A percentile compares a stretch with the other conserved stretches of the same genome.
Evolutionary conservation across 2,888 invertebrate genomes (phyloP).

Genomic region (Metellina segmentata): DNA sequence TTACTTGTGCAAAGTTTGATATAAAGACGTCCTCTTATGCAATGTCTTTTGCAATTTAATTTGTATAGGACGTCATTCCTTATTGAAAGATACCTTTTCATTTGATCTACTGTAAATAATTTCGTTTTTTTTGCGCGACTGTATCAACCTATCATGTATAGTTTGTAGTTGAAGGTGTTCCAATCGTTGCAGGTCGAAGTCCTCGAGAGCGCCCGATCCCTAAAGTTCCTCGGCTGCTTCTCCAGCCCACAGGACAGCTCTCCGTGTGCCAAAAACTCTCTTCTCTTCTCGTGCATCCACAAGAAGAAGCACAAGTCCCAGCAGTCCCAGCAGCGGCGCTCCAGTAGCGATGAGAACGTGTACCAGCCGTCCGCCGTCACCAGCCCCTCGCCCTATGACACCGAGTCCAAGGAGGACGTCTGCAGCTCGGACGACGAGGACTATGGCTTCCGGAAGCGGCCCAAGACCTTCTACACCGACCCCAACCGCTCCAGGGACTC

Average conservation of each 20-base stretch:
- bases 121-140: no score
- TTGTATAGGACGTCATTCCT: no score
- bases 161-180: no score
- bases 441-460: slow-evolving; percentile 88
- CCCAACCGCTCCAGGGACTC: slow-evolving; percentile 51
- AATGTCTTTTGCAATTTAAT: no score
- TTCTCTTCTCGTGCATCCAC: slow-evolving; percentile 74
- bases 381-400: slow-evolving; percentile 53
- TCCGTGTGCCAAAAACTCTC: slow-evolving; percentile 77
- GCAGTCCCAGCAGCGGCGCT: slow-evolving; percentile 16
- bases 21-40: no score
- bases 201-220: slow-evolving; percentile 72
- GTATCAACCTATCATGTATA: no score
- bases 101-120: no score
- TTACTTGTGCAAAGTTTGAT: no score
- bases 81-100: no score
- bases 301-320: slow-evolving; percentile 66
- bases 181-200: slow-evolving; percentile 69
- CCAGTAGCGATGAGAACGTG: slow-evolving; percentile 52
- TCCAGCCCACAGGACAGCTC: slow-evolving; percentile 75
- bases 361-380: slow-evolving; percentile 55
- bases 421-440: slow-evolving; percentile 64
- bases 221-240: slow-evolving; percentile 77
- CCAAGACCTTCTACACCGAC: slow-evolving; percentile 86
- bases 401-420: slow-evolving; percentile 57